Base-by-base conservation (phyloP, 2,888 invertebrate genomes). In the Acleris laterana region DNA sequence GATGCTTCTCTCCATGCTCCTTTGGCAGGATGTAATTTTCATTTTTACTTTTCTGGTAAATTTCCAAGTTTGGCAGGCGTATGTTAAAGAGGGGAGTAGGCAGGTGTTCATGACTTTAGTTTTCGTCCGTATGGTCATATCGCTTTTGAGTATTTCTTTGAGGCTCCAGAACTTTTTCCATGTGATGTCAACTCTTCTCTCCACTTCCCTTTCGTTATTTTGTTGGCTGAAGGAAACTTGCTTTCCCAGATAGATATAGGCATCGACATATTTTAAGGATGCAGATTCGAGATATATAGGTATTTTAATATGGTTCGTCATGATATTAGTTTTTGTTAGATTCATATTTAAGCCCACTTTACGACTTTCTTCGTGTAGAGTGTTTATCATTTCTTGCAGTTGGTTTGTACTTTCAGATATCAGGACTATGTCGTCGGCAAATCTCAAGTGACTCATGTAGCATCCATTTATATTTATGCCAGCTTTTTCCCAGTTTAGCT, bases 331-430 rank as follows among this genome's bases (percentile, higher is more conserved):
- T 22, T 22, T 22, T 2, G 49, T 49, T 17, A 63, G 38, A 17
- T 74, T 70, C 1, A 71, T 71, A 66, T 74, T 68, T 38, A 74
- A 46, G 1, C 72, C 73, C 44, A 62, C 66, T 46, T 67, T 17
- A 16, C 38, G 7, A n/a, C 71, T 71, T 19, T 32, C 69, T 42
- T 53, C 7, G 4, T 70, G 56, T 61, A 74, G 61, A n/a, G 67
- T 17, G 25, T 68, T 25, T 59, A 71, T 65, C 70, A 71, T 71
- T 9, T 17, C 17, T 16, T 16, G 17, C 17, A 46, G 51, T 28
- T 51, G 16, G 5, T 17, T 51, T 13, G 1, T 28, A 13, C 16
- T 51, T 13, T 51, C 51, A 5, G 51, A 51, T 28, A 51, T 5
- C 13, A 51, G 22, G 11, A 51, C 51, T 22, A 51, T 13, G 51